phyloP scores from a whole-genome alignment of 2,113 vertebrate genomes.

The Muntiacus reevesi region DNA sequence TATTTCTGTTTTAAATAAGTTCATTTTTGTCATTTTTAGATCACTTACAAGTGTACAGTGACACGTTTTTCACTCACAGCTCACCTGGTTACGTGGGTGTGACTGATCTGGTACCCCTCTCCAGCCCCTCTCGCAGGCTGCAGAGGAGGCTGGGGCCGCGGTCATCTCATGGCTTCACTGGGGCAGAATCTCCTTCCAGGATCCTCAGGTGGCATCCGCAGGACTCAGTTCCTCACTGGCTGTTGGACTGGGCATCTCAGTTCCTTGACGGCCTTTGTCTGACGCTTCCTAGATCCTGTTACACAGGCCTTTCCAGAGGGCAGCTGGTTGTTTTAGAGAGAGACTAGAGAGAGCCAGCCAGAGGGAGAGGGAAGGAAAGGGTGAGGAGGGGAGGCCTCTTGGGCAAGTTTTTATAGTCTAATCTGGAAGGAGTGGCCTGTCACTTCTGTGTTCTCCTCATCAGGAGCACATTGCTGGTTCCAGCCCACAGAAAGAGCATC shows the following conservation, averaged over 20 bases:
- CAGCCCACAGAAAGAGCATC: fast-evolving
- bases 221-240: not conserved
- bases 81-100: too few species aligned
- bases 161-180: not conserved
- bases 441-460: not conserved
- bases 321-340: not conserved
- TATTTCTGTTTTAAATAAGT: not conserved
- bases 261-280: not conserved
- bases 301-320: not conserved
- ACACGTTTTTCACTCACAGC: not conserved
- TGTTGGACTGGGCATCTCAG: too few species aligned
- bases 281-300: not conserved
- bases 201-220: fast-evolving
- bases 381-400: not conserved
- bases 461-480: not conserved
- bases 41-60: not conserved
- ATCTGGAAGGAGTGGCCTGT: not conserved
- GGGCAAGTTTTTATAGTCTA: not conserved
- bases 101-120: not conserved
- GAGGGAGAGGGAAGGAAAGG: not conserved
- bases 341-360: not conserved
- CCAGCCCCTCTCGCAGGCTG: fast-evolving
- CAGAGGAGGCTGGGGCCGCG: fast-evolving
- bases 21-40: not conserved
- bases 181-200: not conserved